These are phyloP conservation scores for Villa cingulata DNA, from an alignment of 2,888 invertebrate species.

Conservation along the genomic window DNA sequence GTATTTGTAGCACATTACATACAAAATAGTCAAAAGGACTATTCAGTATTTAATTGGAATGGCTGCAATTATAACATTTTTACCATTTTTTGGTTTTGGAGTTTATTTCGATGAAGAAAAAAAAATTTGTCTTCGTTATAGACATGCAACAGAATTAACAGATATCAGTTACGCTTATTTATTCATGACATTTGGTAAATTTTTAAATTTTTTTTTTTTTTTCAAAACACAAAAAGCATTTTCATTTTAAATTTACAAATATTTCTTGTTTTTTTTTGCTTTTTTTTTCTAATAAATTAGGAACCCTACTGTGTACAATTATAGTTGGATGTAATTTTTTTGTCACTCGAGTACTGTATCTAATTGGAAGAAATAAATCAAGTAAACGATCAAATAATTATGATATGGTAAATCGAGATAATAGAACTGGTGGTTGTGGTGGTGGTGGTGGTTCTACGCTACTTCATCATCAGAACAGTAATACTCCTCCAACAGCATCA, in stretches of 20 bases:
- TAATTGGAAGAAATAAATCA: conserved; percentile 34
- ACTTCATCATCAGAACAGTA: neutral
- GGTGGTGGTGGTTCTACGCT: neutral
- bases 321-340: conserved; percentile 74
- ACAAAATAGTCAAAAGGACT: conserved; percentile 56
- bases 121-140: conserved; percentile 52
- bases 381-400: conserved; percentile 28
- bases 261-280: neutral
- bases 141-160: conserved; percentile 47
- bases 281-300: too few relatives aligned
- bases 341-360: conserved; percentile 58
- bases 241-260: neutral
- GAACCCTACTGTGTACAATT: conserved; percentile 54
- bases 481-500: conserved; percentile 24
- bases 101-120: conserved; percentile 47
- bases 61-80: conserved; percentile 56
- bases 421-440: conserved; percentile 19
- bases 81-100: conserved; percentile 63
- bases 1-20: conserved; percentile 56
- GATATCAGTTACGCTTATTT: conserved; percentile 64
- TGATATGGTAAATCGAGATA: conserved; percentile 27
- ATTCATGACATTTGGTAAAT: conserved; percentile 63
- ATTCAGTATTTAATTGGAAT: conserved; percentile 55
- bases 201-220: too few relatives aligned
- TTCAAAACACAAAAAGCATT: too few relatives aligned